Evolutionary conservation across 2,888 invertebrate genomes (phyloP), one percentile per base, ranked within the genome.

Genomic region (Mylabris sibirica): DNA sequence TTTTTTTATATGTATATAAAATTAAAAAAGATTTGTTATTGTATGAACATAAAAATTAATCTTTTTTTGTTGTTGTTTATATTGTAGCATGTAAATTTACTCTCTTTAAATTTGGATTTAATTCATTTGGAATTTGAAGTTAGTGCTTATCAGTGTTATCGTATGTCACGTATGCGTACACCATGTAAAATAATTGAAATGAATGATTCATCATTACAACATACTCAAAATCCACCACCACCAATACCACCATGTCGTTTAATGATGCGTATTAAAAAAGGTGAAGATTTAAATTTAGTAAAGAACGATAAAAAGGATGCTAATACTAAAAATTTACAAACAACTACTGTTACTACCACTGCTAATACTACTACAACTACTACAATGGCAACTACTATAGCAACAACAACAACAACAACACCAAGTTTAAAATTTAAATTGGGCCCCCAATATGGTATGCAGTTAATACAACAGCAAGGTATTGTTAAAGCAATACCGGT

Each of bases 141-240:
- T 73, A 91, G 92, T 68, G 96, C 96, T 22, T 96, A 95, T 86
- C 84, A 92, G 91, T 75, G 94, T 93, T 95, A 96, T 84, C 90
- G 96, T 80, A 90, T 93, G 66, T 89, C 91, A 79, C 89, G 93
- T 73, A 91, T 93, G 71, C 91, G 92, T 80, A 91, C 93, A 12
- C 90, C 93, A 53, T 85, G 89, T 77, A 88, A 87, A 84, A 86
- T 92, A 14, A 92, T 94, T 70, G 91, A 92, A 80, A 90, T 92
- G 82, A 89, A 91, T 20, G 49, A 49, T 69, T 91, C 91, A 79
- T 85, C 62, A 30, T 66, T 68, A n/a, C 76, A 77, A 17, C 66
- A 74, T 34, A 64, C 82, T 63, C 83, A 87, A 61, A 87, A 88
- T 64, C 85, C 87, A 59, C 87, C 90, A 59, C 87, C 90, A 59